These are phyloP conservation scores for Tinea pellionella DNA, from an alignment of 2,888 invertebrate genomes.

Conservation along the genomic window DNA sequence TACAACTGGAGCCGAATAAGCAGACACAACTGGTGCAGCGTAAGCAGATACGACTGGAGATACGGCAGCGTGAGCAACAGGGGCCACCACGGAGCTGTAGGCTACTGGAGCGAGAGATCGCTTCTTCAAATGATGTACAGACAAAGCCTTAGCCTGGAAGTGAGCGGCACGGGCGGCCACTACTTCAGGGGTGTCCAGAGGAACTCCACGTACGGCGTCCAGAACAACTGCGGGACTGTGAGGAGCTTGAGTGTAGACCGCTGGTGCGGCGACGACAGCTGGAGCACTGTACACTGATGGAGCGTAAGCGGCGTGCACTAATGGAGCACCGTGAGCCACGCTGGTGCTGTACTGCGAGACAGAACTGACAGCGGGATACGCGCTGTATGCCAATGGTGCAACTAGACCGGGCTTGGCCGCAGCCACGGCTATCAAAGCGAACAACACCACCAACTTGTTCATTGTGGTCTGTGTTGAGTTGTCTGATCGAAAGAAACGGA, in stretches of 20 bases:
- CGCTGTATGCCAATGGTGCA: slow-evolving; percentile 28
- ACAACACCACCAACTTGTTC: slow-evolving; percentile 71
- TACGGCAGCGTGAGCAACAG: slow-evolving; percentile 30
- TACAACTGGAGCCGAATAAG: slow-evolving; percentile 22
- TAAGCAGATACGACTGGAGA: slow-evolving; percentile 32
- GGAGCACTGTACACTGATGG: slow-evolving; percentile 24
- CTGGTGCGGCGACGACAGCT: slow-evolving; percentile 16
- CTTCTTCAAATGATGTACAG: slow-evolving; percentile 46
- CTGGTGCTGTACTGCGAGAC: slow-evolving; percentile 34
- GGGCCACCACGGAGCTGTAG: slow-evolving; percentile 30
- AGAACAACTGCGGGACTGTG: slow-evolving; percentile 55
- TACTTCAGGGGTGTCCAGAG: slow-evolving; percentile 60
- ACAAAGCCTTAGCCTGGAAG: slow-evolving; percentile 54
- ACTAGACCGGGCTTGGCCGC: slow-evolving; percentile 59
- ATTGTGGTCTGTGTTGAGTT: slow-evolving; percentile 60
- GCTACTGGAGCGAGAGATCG: slow-evolving; percentile 28
- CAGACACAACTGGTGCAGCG: slow-evolving; percentile 35
- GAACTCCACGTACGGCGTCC: slow-evolving; percentile 53
- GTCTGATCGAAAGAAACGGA: slow-evolving; percentile 37
- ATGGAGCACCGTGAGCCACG: slow-evolving; percentile 30
- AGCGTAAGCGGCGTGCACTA: slow-evolving; percentile 21
- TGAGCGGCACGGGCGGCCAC: slow-evolving; percentile 58
- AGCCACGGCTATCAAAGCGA: slow-evolving; percentile 68
- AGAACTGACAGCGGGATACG: slow-evolving; percentile 29
- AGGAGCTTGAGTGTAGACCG: slow-evolving; percentile 33